Base-by-base conservation (phyloP, 2,888 invertebrate species). In the Endotricha flammealis region DNA sequence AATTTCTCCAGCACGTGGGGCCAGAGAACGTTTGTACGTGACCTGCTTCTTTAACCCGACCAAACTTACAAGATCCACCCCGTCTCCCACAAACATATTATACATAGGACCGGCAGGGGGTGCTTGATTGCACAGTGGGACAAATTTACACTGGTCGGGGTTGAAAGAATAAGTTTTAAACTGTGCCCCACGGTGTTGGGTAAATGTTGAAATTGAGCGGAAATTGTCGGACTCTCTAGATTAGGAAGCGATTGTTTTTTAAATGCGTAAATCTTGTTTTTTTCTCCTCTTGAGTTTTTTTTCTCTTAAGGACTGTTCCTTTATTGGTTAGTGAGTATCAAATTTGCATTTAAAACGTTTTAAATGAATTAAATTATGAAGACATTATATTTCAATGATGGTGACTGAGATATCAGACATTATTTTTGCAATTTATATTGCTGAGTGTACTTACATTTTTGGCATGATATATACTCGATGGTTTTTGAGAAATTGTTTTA, bases 141-240 rank as follows among this genome's bases (percentile, higher is more conserved):
- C 45, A 54, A 32, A 8, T 38, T n/a, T 44, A 36, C 11, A 22
- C 30, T 55, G 67, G 71, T 39, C 25, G 33, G 31, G 34, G 36
- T 39, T 44, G 13, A 35, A 29, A 35, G 35, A 35, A 35, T 35
- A 35, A 35, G 69, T 71, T 67, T 64, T 56, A 60, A 65, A 61
- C 52, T 53, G 47, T 50, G 54, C 57, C 53, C 51, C 51, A 55
- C 48, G 60, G 61, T 60, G 64, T 64, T 52, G 56, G 42, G 52
- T 63, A 65, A 68, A 63, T 56, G 61, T 36, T 55, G 56, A 64
- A 67, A 70, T 68, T 63, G 64, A 64, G 64, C 60, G 64, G 64
- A 62, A 65, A 65, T 63, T 64, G 55, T 47, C 50, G 44, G 50
- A 52, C 51, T 54, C 47, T 45, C 42, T 40, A 46, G 51, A 63